Evolutionary conservation across 1,140 invertebrate genomes (phyloP), one percentile per base, ranked within the genome.

Genomic region (Pomacea maculata): DNA sequence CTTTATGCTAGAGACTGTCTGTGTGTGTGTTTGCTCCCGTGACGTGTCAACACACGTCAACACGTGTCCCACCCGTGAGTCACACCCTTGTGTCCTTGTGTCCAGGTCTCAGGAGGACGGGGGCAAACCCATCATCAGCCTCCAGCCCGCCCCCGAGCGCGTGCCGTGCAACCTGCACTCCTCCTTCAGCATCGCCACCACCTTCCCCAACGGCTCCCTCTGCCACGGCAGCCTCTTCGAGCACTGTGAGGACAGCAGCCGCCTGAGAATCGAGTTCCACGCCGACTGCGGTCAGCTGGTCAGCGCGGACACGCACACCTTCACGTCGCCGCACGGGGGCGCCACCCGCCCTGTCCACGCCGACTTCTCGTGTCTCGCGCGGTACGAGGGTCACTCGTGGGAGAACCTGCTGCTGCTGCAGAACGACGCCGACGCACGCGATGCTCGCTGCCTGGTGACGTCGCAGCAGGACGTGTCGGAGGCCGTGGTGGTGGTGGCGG

Each of bases 401-500:
- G 87, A 88, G 77, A 80, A 55, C 52, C 78, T 86, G 29, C 67
- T 86, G 25, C 64, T 88, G 12, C 57, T 88, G n/a, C 86, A 87
- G 80, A 88, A 84, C 67, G 5, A 70, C 4, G 17, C 71, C 9
- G 77, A 86, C 73, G 45, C 63, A 5, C 52, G 25, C 14, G 84
- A 87, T 52, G 80, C 74, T 0, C 21, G 78, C 4, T 86, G 85
- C 71, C 64, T 88, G 25, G 67, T 87, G n/a, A 81, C 83, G 65
- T 84, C 80, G 17, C 81, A 85, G 34, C n/a, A 87, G 15, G 74
- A 84, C 61, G 80, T 80, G 9, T 78, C 65, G 8, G 79, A 83
- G 29, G 78, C 86, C 12, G 57, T 86, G 19, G n/a, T 84, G 12
- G 61, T 88, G 61, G 81, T 81, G 2, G 83, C 83, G 1, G 81